These are phyloP conservation scores for Thereva nobilitata DNA, from an alignment of 2,888 invertebrate species.

Conservation along the genomic window DNA sequence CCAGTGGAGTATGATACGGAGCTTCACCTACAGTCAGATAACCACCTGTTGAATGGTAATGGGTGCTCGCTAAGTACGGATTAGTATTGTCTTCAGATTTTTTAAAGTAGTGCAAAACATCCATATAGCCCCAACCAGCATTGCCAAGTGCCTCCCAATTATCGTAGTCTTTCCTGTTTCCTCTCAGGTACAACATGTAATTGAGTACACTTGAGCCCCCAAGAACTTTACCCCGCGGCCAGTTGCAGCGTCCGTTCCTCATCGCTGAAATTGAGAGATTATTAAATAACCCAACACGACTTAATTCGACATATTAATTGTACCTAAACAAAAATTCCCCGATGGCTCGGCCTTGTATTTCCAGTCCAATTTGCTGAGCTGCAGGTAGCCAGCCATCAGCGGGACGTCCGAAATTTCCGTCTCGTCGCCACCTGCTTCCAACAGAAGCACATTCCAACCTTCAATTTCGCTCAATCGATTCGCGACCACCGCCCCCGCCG, in stretches of 20 bases:
- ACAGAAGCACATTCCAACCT: slow-evolving; percentile 76
- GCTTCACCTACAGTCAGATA: slow-evolving; percentile 84
- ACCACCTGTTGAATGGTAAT: slow-evolving; percentile 79
- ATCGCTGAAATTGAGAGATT: slow-evolving; percentile 65
- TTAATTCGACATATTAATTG: slow-evolving; percentile 34
- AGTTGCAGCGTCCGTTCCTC: slow-evolving; percentile 82
- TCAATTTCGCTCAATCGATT: slow-evolving; percentile 79
- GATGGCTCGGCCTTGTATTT: slow-evolving; percentile 91
- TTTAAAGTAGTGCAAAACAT: slow-evolving; percentile 82
- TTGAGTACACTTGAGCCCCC: slow-evolving; percentile 90
- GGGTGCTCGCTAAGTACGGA: slow-evolving; percentile 77
- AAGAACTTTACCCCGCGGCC: slow-evolving; percentile 89
- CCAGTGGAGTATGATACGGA: slow-evolving; percentile 83
- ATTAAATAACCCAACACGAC: not conserved
- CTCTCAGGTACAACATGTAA: slow-evolving; percentile 89
- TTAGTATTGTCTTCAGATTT: slow-evolving; percentile 91
- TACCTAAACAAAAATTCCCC: slow-evolving; percentile 79
- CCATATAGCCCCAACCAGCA: slow-evolving; percentile 83
- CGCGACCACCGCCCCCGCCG: slow-evolving; percentile 86
- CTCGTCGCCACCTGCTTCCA: slow-evolving; percentile 90
- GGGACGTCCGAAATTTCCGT: slow-evolving; percentile 90
- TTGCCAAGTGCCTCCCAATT: slow-evolving; percentile 86
- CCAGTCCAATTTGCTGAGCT: slow-evolving; percentile 87
- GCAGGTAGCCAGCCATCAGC: slow-evolving; percentile 82
- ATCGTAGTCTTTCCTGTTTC: slow-evolving; percentile 89